These are phyloP conservation scores for Heliconius eleuchia DNA, from an alignment of 1,140 invertebrate species.

Conservation along the genomic window DNA sequence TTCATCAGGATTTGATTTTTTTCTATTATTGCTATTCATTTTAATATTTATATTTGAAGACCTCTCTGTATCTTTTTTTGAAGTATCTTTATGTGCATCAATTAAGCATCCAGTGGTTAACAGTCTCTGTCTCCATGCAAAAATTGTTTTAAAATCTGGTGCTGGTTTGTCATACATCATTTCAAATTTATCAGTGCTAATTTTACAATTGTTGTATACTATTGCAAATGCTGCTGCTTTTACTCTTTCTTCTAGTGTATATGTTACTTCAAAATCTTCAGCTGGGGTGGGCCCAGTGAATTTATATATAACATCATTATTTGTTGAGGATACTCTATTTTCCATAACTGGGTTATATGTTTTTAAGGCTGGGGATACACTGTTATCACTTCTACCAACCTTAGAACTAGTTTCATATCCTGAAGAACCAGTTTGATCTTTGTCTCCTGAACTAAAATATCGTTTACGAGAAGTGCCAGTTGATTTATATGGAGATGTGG, in stretches of 20 bases:
- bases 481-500: conserved; percentile 47
- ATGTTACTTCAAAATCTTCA: conserved; percentile 71
- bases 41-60: conserved; percentile 32
- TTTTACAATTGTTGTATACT: conserved; percentile 74
- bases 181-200: conserved; percentile 73
- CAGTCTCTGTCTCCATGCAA: conserved; percentile 74
- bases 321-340: conserved; percentile 74
- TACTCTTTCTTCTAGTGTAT: conserved; percentile 73
- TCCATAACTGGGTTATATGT: conserved; percentile 72
- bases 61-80: conserved; percentile 37
- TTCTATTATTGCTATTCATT: conserved; percentile 34
- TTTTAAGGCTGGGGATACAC: conserved; percentile 47
- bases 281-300: conserved; percentile 61
- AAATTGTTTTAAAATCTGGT: conserved; percentile 78
- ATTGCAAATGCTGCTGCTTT: conserved; percentile 74
- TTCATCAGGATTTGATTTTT: conserved; percentile 70
- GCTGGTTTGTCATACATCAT: conserved; percentile 74
- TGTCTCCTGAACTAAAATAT: conserved; percentile 60
- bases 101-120: conserved; percentile 73
- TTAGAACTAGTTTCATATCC: conserved; percentile 68
- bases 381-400: conserved; percentile 49
- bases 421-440: conserved; percentile 61
- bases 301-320: conserved; percentile 72
- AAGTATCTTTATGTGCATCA: conserved; percentile 61
- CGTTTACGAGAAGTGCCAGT: conserved; percentile 59